Base-by-base conservation (phyloP, 2,888 invertebrate species). In the Disparrhopalites patrizii region DNA sequence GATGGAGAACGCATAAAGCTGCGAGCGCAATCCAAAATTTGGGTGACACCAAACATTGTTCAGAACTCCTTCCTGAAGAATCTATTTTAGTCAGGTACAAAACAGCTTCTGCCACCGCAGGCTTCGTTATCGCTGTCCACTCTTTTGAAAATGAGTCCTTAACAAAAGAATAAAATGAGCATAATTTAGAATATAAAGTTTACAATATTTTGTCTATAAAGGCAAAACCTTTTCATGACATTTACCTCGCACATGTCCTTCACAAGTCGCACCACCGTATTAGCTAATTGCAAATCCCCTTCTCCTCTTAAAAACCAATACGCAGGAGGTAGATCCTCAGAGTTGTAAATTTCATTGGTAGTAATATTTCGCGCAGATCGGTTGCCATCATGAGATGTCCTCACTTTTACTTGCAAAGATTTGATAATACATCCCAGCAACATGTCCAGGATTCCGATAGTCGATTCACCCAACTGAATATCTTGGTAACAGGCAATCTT, bases 201-300 rank as follows among this genome's bases (percentile, higher is more conserved):
- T 36, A 55, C n/a, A 38, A 38, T 20, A 23, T 56, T 8, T 56
- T 30, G 1, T 3, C 1, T 55, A 38, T 33, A 54, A 13, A 43
- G n/a, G 28, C 1, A 65, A 27, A 13, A 27, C 0, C 15, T 3
- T 27, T 20, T 47, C 81, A 83, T 83, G n/a, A n/a, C n/a, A n/a
- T n/a, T n/a, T 82, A 94, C 95, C 78, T 89, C 87, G 23, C 93
- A 90, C 89, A 98, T 92, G 77, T 98, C 96, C 69, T 90, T 87
- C 20, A 98, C 85, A 5, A 98, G 83, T 63, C 86, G 85, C 47
- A 94, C 91, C 51, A 95, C 92, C 57, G 89, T 87, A 78, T 92
- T 90, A 1, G 95, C 93, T 68, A 94, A 85, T 77, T 92, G 91
- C 71, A 88, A 85, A 15, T 89, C 86, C 72, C 92, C 90, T 63